Evolutionary conservation across 2,113 vertebrate species (phyloP).

Genomic region (Labeo catla): DNA sequence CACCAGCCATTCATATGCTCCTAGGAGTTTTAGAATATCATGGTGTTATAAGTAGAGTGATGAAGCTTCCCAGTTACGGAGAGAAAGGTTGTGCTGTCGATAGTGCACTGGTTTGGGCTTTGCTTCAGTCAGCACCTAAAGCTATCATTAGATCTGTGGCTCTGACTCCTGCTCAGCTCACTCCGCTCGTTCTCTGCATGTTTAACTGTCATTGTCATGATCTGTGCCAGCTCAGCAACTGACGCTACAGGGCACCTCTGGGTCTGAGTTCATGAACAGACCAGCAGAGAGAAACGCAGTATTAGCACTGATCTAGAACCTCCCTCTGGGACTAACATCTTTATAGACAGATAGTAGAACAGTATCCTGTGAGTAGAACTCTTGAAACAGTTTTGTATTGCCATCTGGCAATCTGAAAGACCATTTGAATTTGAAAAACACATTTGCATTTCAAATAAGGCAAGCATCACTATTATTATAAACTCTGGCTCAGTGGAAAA

Average conservation of each 20-base stretch:
- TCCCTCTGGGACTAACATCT: neutral
- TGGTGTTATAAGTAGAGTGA: neutral
- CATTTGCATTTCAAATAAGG: slow-evolving; percentile 54
- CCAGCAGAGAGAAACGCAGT: slow-evolving; percentile 14
- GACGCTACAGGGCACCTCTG: neutral
- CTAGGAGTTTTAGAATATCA: neutral
- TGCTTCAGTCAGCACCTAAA: slow-evolving; percentile 45
- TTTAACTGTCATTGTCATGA: slow-evolving; percentile 25
- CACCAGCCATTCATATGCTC: neutral
- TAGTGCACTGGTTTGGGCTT: slow-evolving; percentile 46
- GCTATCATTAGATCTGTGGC: slow-evolving; percentile 59
- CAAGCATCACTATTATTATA: neutral
- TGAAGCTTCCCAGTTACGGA: neutral
- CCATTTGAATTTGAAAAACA: slow-evolving; percentile 20
- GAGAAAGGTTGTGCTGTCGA: slow-evolving; percentile 12
- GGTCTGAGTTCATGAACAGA: slow-evolving; percentile 21
- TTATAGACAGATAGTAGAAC: neutral
- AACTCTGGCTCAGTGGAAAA: neutral
- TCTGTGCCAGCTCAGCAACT: slow-evolving; percentile 22
- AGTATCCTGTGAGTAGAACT: neutral
- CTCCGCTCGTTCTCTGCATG: neutral
- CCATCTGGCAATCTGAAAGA: slow-evolving; percentile 29
- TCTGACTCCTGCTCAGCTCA: slow-evolving; percentile 32
- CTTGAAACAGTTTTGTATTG: slow-evolving; percentile 1
- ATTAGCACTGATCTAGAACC: neutral